Percentiles rank a stretch among this genome's conserved stretches.
phyloP scores from a whole-genome alignment of 2,888 invertebrate species.

The Hyppa rectilinea region DNA sequence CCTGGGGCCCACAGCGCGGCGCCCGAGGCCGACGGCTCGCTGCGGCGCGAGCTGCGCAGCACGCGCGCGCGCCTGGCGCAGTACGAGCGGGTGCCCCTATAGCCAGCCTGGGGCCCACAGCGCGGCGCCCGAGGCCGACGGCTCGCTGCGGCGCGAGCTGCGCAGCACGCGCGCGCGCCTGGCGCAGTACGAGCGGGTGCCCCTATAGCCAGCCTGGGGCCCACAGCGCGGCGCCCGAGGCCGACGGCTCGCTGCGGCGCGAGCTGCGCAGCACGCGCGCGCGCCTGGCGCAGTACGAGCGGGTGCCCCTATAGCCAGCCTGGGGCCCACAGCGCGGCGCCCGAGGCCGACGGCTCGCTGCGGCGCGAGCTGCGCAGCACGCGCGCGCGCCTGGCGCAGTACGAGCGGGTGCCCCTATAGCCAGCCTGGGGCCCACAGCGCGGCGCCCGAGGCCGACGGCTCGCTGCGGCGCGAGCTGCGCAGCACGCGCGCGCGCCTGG shows the following conservation, averaged over 20 bases:
- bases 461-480: too few relatives aligned
- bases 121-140: conserved; percentile 93
- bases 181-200: conserved; percentile 90
- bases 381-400: conserved; percentile 93
- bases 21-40: too few relatives aligned
- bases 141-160: conserved; percentile 79
- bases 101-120: conserved; percentile 60
- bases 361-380: conserved; percentile 52
- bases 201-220: too few relatives aligned
- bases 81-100: not conserved
- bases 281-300: not conserved
- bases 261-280: too few relatives aligned
- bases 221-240: too few relatives aligned
- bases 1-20: too few relatives aligned
- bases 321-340: conserved; percentile 50
- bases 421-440: too few relatives aligned
- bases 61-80: too few relatives aligned
- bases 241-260: too few relatives aligned
- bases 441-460: too few relatives aligned
- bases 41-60: too few relatives aligned
- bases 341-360: conserved; percentile 95
- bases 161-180: conserved; percentile 86
- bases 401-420: conserved; percentile 18
- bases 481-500: too few relatives aligned
- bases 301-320: conserved; percentile 39